Evolutionary conservation across 1,140 invertebrate species (phyloP).

Genomic region (Lamellibrachia luymesi): DNA sequence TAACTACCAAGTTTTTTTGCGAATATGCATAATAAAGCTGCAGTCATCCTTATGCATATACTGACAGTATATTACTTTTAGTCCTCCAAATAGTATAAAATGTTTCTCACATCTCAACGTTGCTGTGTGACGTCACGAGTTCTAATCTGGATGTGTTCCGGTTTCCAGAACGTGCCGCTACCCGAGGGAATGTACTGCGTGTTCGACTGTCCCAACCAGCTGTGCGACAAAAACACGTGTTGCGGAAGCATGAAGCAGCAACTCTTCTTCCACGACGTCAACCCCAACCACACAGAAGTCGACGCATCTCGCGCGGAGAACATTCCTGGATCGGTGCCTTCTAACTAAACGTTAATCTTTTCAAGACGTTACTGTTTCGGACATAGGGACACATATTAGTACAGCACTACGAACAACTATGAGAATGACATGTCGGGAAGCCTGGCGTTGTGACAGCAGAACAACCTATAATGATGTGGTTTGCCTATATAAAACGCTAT

Average conservation of each 20-base stretch:
- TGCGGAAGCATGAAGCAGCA: not conserved
- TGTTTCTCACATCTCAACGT: no score
- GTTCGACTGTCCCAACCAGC: not conserved
- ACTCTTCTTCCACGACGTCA: not conserved
- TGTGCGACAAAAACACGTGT: not conserved
- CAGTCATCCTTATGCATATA: no score
- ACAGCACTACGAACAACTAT: not conserved
- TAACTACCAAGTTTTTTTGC: no score
- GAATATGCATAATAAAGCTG: no score
- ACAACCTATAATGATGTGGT: not conserved
- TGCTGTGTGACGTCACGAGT: not conserved
- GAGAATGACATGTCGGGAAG: not conserved
- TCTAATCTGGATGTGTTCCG: not conserved
- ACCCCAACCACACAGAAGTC: not conserved
- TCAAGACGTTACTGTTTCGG: no score
- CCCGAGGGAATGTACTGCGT: not conserved
- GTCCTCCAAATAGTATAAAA: no score
- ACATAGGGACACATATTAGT: not conserved
- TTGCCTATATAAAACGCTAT: not conserved
- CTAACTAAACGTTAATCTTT: not conserved
- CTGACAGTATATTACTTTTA: no score
- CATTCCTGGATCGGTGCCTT: not conserved
- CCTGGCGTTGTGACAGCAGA: not conserved
- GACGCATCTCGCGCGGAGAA: not conserved
- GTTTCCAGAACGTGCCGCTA: not conserved